Evolutionary conservation across 2,797 vertebrate genomes (phyloP), one percentile per base, ranked within the genome.

Genomic region (Triplophysa bombifrons): DNA sequence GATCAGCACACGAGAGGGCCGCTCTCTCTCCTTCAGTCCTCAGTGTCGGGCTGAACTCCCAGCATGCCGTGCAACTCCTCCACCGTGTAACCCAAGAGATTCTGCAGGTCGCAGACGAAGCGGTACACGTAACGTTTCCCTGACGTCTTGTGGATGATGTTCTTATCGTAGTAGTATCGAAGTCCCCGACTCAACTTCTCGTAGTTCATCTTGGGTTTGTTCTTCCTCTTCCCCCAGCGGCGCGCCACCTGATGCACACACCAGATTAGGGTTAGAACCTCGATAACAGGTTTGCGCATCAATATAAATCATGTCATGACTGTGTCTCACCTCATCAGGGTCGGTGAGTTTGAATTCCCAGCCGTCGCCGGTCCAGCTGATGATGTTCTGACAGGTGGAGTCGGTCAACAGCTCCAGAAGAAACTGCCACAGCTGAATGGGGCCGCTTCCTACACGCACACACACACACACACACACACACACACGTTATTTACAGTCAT

Each of bases 171-270:
- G 64, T 96, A 96, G 67, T 96, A 96, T 80, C 95, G 94, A 11
- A 96, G 77, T 0, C 95, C 95, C 0, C 95, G 92, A 86, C 95
- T 96, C 76, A 96, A 89, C 88, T 96, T 96, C 89, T 96, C 95
- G 1, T 96, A 96, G 91, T 96, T 96, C 95, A 96, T 96, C 90
- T 96, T 96, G 69, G 95, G 95, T 78, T 96, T 96, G 78, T 96
- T 96, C 84, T 96, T 96, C 80, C 95, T 91, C 72, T 93, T 93
- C 0, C 95, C 95, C 95, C 95, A 96, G 17, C 95, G 91, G 27
- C 94, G 92, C 1, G 95, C 95, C 85, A 96, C 95, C 95, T 96
- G 46, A n/a, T 19, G 7, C 19, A 80, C 3, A 72, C 12, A 27
- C 7, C n/a, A 51, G 3, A 10, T 14, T 14, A n/a, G n/a, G 9